Percentiles rank a stretch among this genome's conserved stretches.
Conservation (phyloP, 1,140 invertebrate genomes). For the Periplaneta americana region DNA sequence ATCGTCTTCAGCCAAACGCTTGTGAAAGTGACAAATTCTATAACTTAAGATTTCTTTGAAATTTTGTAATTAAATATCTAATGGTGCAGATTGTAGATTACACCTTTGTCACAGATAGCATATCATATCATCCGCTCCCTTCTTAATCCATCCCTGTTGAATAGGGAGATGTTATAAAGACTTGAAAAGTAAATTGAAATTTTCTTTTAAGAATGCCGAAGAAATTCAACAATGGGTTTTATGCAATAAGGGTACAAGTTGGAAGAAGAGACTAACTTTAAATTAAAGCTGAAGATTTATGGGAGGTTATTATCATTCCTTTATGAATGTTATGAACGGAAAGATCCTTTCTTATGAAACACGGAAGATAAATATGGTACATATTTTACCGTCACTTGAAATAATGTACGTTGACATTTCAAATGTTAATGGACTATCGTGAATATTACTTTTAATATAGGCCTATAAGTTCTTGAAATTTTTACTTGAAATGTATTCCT, state of each 20-base stretch:
- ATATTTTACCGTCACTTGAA: background rate
- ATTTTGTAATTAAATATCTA: background rate
- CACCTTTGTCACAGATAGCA: background rate
- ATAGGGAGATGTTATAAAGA: background rate
- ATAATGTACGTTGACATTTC: background rate
- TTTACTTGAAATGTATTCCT: too few relatives aligned
- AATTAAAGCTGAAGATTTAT: background rate
- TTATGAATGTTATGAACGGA: background rate
- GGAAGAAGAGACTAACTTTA: background rate
- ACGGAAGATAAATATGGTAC: background rate
- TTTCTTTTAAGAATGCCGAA: background rate
- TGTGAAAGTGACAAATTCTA: background rate
- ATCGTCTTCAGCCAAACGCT: too few relatives aligned
- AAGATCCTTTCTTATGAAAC: background rate
- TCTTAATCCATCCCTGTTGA: too few relatives aligned
- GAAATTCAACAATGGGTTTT: background rate
- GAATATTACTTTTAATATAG: too few relatives aligned
- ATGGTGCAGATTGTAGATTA: background rate
- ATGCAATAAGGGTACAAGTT: background rate
- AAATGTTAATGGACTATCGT: too few relatives aligned
- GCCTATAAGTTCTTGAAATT: too few relatives aligned
- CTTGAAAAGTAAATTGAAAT: background rate
- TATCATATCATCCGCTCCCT: too few relatives aligned
- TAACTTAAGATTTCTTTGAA: background rate
- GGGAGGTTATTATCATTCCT: too few relatives aligned